Evolutionary conservation across 2,888 invertebrate genomes (phyloP).

Genomic region (Malthinus seriepunctatus): DNA sequence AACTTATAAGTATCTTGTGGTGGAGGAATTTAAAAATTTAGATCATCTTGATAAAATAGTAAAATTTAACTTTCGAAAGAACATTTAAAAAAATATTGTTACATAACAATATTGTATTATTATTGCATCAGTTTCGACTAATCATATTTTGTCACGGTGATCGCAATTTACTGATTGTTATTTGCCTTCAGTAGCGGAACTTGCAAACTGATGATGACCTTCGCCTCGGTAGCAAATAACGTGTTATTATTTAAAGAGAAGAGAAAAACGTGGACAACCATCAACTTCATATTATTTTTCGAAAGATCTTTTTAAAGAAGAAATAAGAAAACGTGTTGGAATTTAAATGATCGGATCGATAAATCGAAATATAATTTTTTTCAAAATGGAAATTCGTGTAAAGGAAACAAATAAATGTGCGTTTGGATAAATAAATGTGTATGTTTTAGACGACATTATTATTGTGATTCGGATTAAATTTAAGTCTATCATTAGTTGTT

Average conservation of each 20-base stretch:
- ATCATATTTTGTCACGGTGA: slow-evolving; percentile 7
- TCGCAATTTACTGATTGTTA: slow-evolving; percentile 16
- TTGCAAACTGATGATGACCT: slow-evolving; percentile 21
- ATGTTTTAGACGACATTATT: too few species aligned
- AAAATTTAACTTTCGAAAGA: too few species aligned
- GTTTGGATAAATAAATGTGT: too few species aligned
- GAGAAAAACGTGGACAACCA: slow-evolving; percentile 23
- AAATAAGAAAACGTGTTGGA: slow-evolving; percentile 15
- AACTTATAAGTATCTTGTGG: too few species aligned
- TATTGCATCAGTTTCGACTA: slow-evolving; percentile 5
- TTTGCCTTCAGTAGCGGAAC: slow-evolving; percentile 28
- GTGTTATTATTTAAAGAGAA: slow-evolving; percentile 15
- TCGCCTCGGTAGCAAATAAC: slow-evolving; percentile 21
- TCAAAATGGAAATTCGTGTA: too few species aligned
- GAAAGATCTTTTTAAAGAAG: slow-evolving; percentile 10
- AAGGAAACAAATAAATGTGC: too few species aligned
- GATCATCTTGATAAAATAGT: too few species aligned
- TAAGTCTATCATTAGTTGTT: slow-evolving; percentile 28
- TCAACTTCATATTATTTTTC: slow-evolving; percentile 1
- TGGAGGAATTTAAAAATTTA: too few species aligned
- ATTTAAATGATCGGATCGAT: slow-evolving; percentile 11
- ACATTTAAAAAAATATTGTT: too few species aligned
- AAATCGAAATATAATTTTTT: background rate
- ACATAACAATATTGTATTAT: slow-evolving; percentile 1
- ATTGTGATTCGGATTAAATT: background rate